Evolutionary conservation across 2,113 vertebrate genomes (phyloP).

Genomic region (Lophotis ruficrista): DNA sequence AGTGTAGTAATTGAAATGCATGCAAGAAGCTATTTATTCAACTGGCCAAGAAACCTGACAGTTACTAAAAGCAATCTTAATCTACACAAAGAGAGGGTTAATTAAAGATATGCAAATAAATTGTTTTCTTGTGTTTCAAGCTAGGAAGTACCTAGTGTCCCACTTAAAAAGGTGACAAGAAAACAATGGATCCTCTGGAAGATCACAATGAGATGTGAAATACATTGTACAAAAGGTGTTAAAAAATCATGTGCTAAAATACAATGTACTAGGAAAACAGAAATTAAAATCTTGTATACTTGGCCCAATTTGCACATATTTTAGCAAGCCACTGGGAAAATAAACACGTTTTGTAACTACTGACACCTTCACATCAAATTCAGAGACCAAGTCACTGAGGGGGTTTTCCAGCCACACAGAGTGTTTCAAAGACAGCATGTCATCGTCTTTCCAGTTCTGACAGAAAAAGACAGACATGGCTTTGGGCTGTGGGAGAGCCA

Average conservation of each 20-base stretch:
- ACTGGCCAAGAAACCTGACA: slow-evolving; percentile 38
- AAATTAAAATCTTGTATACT: background rate
- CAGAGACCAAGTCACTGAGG: background rate
- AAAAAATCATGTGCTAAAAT: background rate
- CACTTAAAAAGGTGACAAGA: slow-evolving; percentile 2
- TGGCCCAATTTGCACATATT: background rate
- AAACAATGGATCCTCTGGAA: slow-evolving; percentile 8
- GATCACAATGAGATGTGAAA: slow-evolving; percentile 7
- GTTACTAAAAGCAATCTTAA: slow-evolving; percentile 33
- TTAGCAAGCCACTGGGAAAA: background rate
- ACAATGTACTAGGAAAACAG: background rate
- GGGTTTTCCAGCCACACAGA: background rate
- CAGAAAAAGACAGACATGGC: slow-evolving; percentile 2
- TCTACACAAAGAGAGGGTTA: slow-evolving; percentile 37
- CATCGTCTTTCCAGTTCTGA: background rate
- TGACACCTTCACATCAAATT: slow-evolving; percentile 19
- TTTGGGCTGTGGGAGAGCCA: slow-evolving; percentile 31
- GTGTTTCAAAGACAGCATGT: background rate
- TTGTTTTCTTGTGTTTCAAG: slow-evolving; percentile 11
- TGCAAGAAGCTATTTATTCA: slow-evolving; percentile 25
- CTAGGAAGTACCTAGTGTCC: background rate
- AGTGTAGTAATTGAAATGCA: slow-evolving; percentile 46
- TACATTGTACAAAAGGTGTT: background rate
- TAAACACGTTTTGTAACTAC: slow-evolving; percentile 3
- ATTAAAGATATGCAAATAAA: slow-evolving; percentile 47